Conservation (phyloP, 2,797 vertebrate genomes). For the Squalus acanthias region DNA sequence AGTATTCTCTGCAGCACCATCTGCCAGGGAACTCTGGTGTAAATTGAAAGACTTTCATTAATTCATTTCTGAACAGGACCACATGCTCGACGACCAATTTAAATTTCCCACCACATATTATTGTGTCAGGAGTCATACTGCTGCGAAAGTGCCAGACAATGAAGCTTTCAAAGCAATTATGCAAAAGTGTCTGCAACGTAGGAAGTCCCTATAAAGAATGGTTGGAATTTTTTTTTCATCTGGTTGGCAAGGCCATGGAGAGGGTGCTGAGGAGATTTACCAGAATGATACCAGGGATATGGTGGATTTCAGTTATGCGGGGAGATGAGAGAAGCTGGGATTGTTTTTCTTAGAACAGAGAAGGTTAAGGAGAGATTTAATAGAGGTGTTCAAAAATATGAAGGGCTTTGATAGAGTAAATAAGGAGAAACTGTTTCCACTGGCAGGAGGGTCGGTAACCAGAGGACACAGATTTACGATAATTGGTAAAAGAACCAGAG, state of each 20-base stretch:
- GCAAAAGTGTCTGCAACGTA: not conserved
- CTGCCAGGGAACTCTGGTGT: conserved; percentile 1
- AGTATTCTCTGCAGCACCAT: not conserved
- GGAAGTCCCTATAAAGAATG: not conserved
- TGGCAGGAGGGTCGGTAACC: not conserved
- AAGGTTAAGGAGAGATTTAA: not conserved
- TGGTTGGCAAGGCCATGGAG: not conserved
- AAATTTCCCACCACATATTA: not conserved
- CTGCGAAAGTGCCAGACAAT: not conserved
- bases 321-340: not conserved
- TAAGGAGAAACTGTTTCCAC: not conserved
- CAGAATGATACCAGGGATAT: not conserved
- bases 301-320: not conserved
- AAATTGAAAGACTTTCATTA: conserved; percentile 28
- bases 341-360: not conserved
- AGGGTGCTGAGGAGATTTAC: not conserved
- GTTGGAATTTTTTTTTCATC: not conserved
- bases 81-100: not conserved
- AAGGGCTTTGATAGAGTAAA: not conserved
- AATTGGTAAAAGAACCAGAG: not conserved
- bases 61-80: not conserved
- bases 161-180: not conserved
- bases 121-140: not conserved
- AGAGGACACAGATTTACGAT: not conserved
- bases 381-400: not conserved